A percentile compares a stretch with the other conserved stretches of the same genome.
Evolutionary conservation across 2,888 invertebrate genomes (phyloP).

Genomic region (Myathropa florea): DNA sequence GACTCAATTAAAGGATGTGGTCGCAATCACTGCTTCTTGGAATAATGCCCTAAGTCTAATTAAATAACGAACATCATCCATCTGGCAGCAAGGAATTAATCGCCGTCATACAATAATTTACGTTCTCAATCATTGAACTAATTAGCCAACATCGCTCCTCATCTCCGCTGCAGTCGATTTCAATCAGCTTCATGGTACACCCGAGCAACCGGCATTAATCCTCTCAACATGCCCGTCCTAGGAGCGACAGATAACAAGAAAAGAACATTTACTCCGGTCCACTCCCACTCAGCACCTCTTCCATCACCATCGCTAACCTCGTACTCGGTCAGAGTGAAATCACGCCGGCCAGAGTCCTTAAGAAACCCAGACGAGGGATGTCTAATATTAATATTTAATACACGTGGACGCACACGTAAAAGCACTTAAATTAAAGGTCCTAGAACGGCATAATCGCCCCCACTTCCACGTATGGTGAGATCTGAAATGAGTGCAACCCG

Average conservation of each 20-base stretch:
- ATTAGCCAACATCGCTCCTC: constrained; percentile 51
- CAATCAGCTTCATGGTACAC: constrained; percentile 36
- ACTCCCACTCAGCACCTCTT: not conserved
- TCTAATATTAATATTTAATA: constrained; percentile 65
- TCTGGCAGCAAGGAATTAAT: constrained; percentile 43
- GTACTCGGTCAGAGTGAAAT: constrained; percentile 8
- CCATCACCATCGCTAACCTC: not conserved
- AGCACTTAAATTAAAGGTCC: constrained; percentile 70
- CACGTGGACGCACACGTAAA: constrained; percentile 69
- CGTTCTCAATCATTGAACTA: constrained; percentile 63
- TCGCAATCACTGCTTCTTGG: not conserved
- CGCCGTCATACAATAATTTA: constrained; percentile 57
- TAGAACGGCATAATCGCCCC: constrained; percentile 40
- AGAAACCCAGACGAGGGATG: constrained; percentile 40
- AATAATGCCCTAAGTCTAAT: constrained; percentile 16
- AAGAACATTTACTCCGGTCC: constrained; percentile 49
- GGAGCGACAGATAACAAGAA: constrained; percentile 59
- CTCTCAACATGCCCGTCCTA: constrained; percentile 8
- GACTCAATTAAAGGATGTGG: not conserved
- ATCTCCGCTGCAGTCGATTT: constrained; percentile 31
- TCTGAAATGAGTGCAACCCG: constrained; percentile 37
- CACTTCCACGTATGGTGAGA: not conserved
- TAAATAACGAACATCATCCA: constrained; percentile 28
- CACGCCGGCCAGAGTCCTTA: not conserved
- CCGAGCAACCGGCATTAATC: constrained; percentile 33